Base-by-base conservation (phyloP, 2,888 invertebrate genomes). In the Chloroclystis v-ata region DNA sequence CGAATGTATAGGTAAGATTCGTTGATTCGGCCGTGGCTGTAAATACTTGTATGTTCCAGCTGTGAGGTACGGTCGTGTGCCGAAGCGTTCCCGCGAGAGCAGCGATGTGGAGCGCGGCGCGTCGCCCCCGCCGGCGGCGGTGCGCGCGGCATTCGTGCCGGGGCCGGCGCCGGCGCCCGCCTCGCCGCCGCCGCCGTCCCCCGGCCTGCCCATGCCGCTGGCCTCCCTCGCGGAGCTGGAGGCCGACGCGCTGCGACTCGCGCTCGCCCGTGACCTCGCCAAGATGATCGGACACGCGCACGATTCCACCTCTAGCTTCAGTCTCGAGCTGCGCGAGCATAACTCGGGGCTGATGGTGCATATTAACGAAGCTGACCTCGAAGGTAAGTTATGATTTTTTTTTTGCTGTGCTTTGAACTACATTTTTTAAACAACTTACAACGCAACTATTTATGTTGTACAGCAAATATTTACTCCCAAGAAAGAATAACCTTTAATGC, bases 11-110 rank as follows among this genome's bases (percentile, higher is more conserved):
- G n/a, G n/a, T n/a, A n/a, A n/a, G n/a, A n/a, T n/a, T n/a, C n/a
- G n/a, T n/a, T n/a, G n/a, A n/a, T n/a, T n/a, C n/a, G n/a, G n/a
- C n/a, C n/a, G n/a, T n/a, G n/a, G n/a, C n/a, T n/a, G n/a, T 41
- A 49, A 41, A 32, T 14, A 42, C 37, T 37, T 20, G 28, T 9
- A 67, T 52, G 58, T 66, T 59, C 33, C 89, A 97, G 97, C 97
- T 73, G 98, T 98, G 57, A 91, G 98, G 75, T 98, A 98, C 90
- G 98, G 98, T 60, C 92, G 98, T 59, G 97, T 97, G 64, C 98
- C 98, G 56, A 98, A 98, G 84, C 90, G 97, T 65, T 93, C 96
- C 50, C 91, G 97, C 63, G 97, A 97, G 79, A 53, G 64, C 1
- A 9, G 9, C 11, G 14, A 32, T 32, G 16, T 3, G 14, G 33